Percentiles rank a stretch among this genome's conserved stretches.
Evolutionary conservation across 1,140 invertebrate species (phyloP).

Genomic region (Adoxophyes honmai): DNA sequence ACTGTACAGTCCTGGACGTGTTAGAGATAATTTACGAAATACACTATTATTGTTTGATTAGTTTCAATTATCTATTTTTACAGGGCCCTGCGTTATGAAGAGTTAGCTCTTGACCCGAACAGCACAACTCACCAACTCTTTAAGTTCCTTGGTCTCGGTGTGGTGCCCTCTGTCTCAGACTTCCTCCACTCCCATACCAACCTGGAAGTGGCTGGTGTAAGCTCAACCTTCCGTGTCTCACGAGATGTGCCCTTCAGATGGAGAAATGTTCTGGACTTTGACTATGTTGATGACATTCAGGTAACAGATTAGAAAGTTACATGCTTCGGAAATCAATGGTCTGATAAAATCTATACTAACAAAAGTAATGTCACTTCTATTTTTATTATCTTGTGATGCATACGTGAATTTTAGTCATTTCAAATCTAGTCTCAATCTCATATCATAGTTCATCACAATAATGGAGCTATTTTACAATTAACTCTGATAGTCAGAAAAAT

Average conservation of each 20-base stretch:
- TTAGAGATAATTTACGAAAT: no score
- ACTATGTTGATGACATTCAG: slow-evolving; percentile 84
- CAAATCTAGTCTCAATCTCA: no score
- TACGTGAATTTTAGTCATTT: no score
- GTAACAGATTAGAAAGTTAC: slow-evolving; percentile 41
- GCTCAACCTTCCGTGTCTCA: slow-evolving; percentile 90
- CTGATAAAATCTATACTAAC: no score
- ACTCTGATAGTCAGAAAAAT: no score
- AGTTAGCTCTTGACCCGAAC: slow-evolving; percentile 87
- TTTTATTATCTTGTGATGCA: no score
- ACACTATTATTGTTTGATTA: no score
- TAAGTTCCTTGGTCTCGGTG: slow-evolving; percentile 86
- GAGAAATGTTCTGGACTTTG: slow-evolving; percentile 84
- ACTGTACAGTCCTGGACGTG: no score
- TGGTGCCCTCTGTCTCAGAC: slow-evolving; percentile 82
- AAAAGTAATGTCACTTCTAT: no score
- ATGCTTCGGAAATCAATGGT: no score
- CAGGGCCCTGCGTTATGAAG: slow-evolving; percentile 90
- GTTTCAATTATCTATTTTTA: slow-evolving; percentile 27
- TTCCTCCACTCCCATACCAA: slow-evolving; percentile 91
- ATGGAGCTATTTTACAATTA: no score
- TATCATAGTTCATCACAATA: no score
- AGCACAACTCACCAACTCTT: slow-evolving; percentile 84
- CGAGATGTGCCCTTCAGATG: slow-evolving; percentile 91
- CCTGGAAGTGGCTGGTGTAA: slow-evolving; percentile 86